phyloP scores from a whole-genome alignment of 2,888 invertebrate species.

The Epirrhoe alternata region DNA sequence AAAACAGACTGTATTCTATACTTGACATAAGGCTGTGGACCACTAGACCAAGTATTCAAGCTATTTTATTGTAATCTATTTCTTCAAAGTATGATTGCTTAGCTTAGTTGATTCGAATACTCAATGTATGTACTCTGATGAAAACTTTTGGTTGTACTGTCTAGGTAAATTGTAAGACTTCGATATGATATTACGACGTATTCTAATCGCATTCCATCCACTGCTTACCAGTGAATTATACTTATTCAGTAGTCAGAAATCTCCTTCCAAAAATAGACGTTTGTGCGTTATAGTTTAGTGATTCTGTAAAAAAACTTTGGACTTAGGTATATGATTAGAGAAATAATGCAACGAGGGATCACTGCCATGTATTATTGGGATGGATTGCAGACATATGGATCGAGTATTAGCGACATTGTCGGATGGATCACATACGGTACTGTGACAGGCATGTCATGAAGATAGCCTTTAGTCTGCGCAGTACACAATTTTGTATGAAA shows the following conservation, averaged over 20 bases:
- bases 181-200: slow-evolving; percentile 6
- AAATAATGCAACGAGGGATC: slow-evolving; percentile 32
- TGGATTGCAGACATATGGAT: slow-evolving; percentile 8
- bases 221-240: slow-evolving; percentile 36
- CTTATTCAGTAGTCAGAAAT: slow-evolving; percentile 9
- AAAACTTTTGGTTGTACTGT: slow-evolving; percentile 4
- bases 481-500: too few species aligned
- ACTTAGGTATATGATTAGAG: slow-evolving; percentile 15
- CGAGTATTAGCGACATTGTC: slow-evolving; percentile 1
- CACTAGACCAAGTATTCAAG: background rate
- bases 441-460: background rate
- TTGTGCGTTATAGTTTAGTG: slow-evolving; percentile 17
- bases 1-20: slow-evolving; percentile 12
- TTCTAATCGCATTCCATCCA: slow-evolving; percentile 65
- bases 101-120: background rate
- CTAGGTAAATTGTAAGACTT: slow-evolving; percentile 11
- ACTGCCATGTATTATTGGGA: slow-evolving; percentile 34
- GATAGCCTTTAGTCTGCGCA: too few species aligned
- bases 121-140: background rate
- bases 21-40: background rate
- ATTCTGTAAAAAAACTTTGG: slow-evolving; percentile 12
- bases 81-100: slow-evolving; percentile 7
- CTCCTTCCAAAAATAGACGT: slow-evolving; percentile 15
- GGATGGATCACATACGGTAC: background rate
- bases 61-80: background rate